Percentiles rank a stretch among this genome's conserved stretches.
phyloP scores from a whole-genome alignment of 92 coral and sea anemone species.

The Paramuricea clavata region DNA sequence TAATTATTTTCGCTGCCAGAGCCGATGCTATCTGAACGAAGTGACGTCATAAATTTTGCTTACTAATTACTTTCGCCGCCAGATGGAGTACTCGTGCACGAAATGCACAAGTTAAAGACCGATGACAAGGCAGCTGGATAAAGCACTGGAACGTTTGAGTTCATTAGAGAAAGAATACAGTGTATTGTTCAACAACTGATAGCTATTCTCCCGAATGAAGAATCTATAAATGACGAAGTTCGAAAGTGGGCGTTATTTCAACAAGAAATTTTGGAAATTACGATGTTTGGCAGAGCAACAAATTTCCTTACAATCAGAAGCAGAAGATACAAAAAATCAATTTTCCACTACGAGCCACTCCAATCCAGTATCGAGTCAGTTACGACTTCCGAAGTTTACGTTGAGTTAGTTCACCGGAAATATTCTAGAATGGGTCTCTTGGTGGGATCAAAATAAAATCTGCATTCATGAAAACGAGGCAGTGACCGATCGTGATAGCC shows the following conservation, averaged over 20 bases:
- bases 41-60: no score
- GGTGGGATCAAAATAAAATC: conserved; percentile 16
- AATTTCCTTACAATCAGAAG: neutral
- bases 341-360: neutral
- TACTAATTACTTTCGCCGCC: no score
- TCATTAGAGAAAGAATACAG: neutral
- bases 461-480: conserved; percentile 27
- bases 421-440: conserved; percentile 26
- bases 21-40: no score
- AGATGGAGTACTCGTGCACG: neutral
- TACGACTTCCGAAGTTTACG: neutral
- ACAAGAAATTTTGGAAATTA: conserved; percentile 1
- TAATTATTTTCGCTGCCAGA: no score
- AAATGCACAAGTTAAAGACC: neutral
- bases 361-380: no score
- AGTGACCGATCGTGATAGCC: neutral
- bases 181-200: neutral
- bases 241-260: neutral
- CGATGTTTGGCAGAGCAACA: neutral
- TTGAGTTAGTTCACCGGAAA: conserved; percentile 22
- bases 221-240: neutral
- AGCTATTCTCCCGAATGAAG: neutral
- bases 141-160: neutral
- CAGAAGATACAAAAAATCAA: neutral
- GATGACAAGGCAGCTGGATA: neutral